These are phyloP conservation scores for Chionomys nivalis DNA, from an alignment of 2,113 vertebrate species.

Conservation along the genomic window DNA sequence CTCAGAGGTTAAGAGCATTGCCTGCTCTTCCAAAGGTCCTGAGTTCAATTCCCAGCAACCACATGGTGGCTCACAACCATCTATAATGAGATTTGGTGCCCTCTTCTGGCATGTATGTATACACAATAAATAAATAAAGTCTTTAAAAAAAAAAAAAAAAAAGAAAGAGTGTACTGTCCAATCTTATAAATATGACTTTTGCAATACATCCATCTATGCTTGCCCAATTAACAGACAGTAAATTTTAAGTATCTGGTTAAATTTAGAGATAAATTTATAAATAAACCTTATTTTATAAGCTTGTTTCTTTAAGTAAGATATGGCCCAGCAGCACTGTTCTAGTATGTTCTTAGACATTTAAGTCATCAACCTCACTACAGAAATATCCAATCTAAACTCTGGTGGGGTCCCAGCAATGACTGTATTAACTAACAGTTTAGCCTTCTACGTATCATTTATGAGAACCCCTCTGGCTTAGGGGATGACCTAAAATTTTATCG, in stretches of 20 bases:
- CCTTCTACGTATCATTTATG: neutral
- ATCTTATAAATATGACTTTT: neutral
- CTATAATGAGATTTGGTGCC: too few relatives aligned
- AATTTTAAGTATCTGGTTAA: conserved; percentile 28
- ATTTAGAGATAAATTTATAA: conserved; percentile 10
- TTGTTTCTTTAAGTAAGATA: conserved; percentile 24
- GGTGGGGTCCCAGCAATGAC: neutral
- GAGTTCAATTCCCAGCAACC: too few relatives aligned
- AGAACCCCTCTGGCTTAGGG: neutral
- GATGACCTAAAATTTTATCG: neutral
- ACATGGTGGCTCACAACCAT: too few relatives aligned
- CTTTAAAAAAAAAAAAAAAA: too few relatives aligned
- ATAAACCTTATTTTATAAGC: neutral
- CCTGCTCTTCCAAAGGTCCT: too few relatives aligned
- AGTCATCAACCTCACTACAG: neutral
- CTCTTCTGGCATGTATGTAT: too few relatives aligned
- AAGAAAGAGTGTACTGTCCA: neutral
- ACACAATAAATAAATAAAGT: too few relatives aligned
- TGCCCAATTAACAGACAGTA: conserved; percentile 14
- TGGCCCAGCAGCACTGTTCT: neutral
- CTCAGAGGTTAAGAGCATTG: too few relatives aligned
- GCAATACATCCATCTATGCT: neutral
- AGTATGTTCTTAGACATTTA: neutral
- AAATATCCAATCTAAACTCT: neutral
- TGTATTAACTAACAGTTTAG: neutral